Conservation (phyloP, 2,797 vertebrate species). For the Manis pentadactyla region DNA sequence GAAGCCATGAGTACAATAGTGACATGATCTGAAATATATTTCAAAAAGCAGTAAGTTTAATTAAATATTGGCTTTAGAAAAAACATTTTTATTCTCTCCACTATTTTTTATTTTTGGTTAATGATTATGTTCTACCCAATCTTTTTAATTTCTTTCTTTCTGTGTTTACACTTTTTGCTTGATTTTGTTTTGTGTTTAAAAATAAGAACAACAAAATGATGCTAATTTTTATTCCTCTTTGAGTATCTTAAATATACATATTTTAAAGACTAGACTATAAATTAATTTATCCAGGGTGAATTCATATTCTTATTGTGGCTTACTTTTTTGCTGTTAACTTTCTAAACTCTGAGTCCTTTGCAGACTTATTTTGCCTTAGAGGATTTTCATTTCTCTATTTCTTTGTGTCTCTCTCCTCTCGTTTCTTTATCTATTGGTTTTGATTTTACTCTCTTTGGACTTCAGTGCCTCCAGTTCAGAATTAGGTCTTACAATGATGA, state of each 20-base stretch:
- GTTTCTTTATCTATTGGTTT: not conserved
- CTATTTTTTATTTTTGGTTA: not conserved
- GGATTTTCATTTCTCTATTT: not conserved
- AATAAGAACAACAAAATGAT: not conserved
- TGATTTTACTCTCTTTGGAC: not conserved
- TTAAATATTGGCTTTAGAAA: not conserved
- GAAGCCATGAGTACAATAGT: not conserved
- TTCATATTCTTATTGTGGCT: not conserved
- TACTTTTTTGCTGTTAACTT: not conserved
- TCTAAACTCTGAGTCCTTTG: not conserved
- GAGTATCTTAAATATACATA: not conserved
- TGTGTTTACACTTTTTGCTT: not conserved
- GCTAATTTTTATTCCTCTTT: not conserved
- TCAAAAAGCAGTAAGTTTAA: not conserved
- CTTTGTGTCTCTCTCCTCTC: not conserved
- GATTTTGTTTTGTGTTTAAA: not conserved
- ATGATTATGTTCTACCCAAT: not conserved
- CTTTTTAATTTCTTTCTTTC: not conserved
- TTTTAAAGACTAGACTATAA: not conserved
- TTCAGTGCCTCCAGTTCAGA: not conserved
- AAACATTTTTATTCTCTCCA: not conserved
- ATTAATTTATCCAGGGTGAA: not conserved
- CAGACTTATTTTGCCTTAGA: not conserved
- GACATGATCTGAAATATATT: not conserved
- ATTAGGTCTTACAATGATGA: not conserved